These are phyloP conservation scores for Cherax destructor DNA, from an alignment of 1,140 invertebrate genomes.

Conservation along the genomic window DNA sequence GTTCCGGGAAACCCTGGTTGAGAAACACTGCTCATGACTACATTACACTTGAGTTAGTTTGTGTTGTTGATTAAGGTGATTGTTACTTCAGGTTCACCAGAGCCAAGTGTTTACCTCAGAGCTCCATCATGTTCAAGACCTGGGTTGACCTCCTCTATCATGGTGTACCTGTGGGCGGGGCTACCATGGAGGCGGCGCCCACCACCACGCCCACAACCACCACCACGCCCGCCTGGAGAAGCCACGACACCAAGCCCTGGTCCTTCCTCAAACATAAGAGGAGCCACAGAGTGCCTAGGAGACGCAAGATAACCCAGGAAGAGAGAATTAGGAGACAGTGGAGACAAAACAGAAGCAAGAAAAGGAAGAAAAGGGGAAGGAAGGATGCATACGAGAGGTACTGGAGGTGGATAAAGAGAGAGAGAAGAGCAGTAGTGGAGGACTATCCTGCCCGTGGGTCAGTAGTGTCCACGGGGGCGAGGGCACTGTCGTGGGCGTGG, in stretches of 20 bases:
- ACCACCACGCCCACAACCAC: slow-evolving; percentile 4
- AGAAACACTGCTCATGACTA: no score
- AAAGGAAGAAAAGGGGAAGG: neutral
- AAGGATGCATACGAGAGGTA: slow-evolving; percentile 1
- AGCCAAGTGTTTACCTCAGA: neutral
- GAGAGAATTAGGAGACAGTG: no score
- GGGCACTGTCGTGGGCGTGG: slow-evolving; percentile 7
- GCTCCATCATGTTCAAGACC: slow-evolving; percentile 21
- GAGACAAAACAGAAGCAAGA: neutral
- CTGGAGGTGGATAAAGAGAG: slow-evolving; percentile 4
- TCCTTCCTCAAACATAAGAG: neutral
- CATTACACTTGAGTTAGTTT: no score
- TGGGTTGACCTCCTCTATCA: slow-evolving; percentile 25
- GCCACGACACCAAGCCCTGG: neutral
- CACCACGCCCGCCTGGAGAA: neutral
- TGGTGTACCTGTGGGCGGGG: slow-evolving; percentile 17
- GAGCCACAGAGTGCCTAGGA: neutral
- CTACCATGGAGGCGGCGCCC: neutral
- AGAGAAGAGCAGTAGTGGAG: neutral
- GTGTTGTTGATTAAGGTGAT: neutral
- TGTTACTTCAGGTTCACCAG: slow-evolving; percentile 28
- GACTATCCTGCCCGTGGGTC: neutral
- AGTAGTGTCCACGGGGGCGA: neutral
- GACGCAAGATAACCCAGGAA: neutral
- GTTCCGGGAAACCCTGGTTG: no score